Conservation (phyloP, 64 coral and sea anemone species). For the Anthopleura sola region DNA sequence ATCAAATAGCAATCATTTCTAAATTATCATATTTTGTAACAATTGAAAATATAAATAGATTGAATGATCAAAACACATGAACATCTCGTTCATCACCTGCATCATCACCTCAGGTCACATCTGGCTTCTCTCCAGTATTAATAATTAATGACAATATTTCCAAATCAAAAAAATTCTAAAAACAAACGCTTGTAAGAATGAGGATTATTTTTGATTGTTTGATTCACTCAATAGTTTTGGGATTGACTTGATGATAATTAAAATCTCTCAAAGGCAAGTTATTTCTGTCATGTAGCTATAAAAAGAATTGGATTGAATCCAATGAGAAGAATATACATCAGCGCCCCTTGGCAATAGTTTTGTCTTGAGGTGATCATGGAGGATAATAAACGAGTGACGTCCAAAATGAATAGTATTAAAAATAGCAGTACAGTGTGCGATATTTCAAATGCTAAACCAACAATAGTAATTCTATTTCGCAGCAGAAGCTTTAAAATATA, state of each 20-base stretch:
- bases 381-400: too few relatives aligned
- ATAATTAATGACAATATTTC: not conserved
- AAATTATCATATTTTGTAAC: not conserved
- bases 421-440: not conserved
- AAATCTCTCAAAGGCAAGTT: not conserved
- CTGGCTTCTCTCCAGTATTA: not conserved
- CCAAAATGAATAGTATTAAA: not conserved
- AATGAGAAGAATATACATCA: not conserved
- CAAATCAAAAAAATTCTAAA: not conserved
- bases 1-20: not conserved
- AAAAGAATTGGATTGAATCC: not conserved
- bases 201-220: not conserved
- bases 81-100: not conserved
- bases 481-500: not conserved
- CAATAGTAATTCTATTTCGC: not conserved
- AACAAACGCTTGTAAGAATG: not conserved
- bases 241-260: not conserved
- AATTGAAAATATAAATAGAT: not conserved
- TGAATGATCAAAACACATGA: not conserved
- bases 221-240: too few relatives aligned
- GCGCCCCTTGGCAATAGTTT: not conserved
- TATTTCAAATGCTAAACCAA: not conserved
- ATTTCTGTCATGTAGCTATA: not conserved
- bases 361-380: not conserved
- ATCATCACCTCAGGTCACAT: not conserved